phyloP scores from a whole-genome alignment of 1,140 invertebrate species.

The Gerris buenoi region DNA sequence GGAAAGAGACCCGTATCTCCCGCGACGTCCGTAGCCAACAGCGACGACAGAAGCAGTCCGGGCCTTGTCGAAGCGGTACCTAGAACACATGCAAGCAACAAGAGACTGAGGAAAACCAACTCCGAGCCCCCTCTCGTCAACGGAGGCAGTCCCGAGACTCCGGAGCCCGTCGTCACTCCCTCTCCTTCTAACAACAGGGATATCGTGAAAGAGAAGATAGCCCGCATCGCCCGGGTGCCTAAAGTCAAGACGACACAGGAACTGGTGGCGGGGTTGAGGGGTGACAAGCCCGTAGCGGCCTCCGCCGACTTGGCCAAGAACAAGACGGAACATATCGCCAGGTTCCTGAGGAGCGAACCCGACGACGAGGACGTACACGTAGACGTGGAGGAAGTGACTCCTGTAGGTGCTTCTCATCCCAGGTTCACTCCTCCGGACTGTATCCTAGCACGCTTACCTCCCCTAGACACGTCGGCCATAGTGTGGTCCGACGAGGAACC shows the following conservation, averaged over 20 bases:
- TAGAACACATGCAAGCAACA: conserved; percentile 44
- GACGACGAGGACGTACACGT: conserved; percentile 18
- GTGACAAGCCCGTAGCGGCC: conserved; percentile 19
- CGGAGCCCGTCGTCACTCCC: conserved; percentile 17
- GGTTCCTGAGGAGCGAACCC: conserved; percentile 35
- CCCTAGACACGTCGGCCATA: conserved; percentile 40
- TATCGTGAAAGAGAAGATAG: conserved; percentile 46
- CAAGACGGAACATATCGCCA: conserved; percentile 41
- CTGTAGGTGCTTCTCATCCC: conserved; percentile 7
- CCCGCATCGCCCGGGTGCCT: conserved; percentile 43
- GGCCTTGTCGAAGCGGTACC: conserved; percentile 32
- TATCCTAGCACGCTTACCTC: conserved; percentile 43
- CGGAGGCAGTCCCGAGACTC: conserved; percentile 13
- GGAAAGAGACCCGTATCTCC: conserved; percentile 18
- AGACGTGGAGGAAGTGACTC: conserved; percentile 1
- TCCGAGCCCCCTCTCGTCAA: not conserved
- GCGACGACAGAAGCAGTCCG: conserved; percentile 19
- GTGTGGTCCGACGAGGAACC: conserved; percentile 32
- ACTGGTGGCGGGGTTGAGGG: conserved; percentile 55
- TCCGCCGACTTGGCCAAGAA: conserved; percentile 24
- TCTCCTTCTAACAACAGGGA: conserved; percentile 25
- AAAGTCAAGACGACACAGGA: conserved; percentile 75
- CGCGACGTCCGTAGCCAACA: conserved; percentile 18
- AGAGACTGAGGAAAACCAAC: conserved; percentile 41
- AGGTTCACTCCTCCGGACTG: conserved; percentile 27